Conservation (phyloP, 2,113 vertebrate genomes). For the Noctilio leporinus region DNA sequence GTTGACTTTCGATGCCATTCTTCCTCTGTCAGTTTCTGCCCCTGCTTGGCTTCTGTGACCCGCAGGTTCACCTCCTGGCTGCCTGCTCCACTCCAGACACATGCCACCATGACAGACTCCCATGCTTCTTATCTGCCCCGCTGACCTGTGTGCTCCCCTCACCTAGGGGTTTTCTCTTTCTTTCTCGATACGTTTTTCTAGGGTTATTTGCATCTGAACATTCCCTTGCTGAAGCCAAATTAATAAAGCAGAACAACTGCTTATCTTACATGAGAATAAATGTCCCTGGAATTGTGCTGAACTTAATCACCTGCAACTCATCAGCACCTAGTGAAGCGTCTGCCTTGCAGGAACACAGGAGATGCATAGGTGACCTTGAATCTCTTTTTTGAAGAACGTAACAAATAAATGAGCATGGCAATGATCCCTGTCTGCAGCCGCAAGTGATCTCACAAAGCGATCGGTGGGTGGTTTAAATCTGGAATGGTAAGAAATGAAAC, state of each 20-base stretch:
- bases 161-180: background rate
- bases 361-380: background rate
- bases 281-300: background rate
- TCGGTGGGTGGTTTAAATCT: background rate
- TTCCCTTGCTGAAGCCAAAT: background rate
- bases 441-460: background rate
- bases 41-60: background rate
- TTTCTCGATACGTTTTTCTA: background rate
- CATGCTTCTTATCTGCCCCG: background rate
- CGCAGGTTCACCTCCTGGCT: background rate
- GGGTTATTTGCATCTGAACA: background rate
- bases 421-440: background rate
- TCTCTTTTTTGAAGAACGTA: background rate
- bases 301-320: background rate
- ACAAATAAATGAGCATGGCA: background rate
- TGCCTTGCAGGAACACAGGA: background rate
- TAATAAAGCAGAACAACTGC: background rate
- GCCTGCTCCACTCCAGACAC: background rate
- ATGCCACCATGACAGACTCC: background rate
- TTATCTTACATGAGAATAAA: background rate
- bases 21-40: background rate
- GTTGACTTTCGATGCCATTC: background rate
- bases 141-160: background rate
- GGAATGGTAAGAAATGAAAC: background rate
- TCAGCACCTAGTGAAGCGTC: background rate